phyloP scores from a whole-genome alignment of 2,113 vertebrate species.

The Mugil cephalus region DNA sequence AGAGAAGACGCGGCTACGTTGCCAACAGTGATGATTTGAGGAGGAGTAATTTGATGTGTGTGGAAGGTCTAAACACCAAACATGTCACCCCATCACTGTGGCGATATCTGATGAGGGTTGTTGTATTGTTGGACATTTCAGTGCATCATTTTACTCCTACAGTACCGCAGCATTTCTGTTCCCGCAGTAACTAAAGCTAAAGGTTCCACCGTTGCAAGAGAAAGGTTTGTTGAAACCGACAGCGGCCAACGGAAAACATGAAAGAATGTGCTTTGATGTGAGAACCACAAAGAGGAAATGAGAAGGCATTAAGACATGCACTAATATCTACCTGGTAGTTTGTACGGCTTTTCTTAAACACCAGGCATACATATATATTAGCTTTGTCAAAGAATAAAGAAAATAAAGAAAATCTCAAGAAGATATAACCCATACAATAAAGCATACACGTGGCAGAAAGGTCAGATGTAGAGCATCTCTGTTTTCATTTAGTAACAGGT shows the following conservation, averaged over 20 bases:
- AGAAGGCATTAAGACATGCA: neutral
- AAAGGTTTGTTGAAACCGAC: neutral
- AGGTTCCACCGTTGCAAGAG: neutral
- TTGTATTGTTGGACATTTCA: neutral
- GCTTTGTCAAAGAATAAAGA: neutral
- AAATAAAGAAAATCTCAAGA: neutral
- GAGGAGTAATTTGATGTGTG: slow-evolving; percentile 25
- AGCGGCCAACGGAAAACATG: neutral
- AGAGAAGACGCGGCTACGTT: slow-evolving; percentile 31
- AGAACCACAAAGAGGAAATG: neutral
- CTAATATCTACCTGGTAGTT: too few species aligned
- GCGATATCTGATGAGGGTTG: neutral
- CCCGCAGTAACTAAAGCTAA: too few species aligned
- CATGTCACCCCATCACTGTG: neutral
- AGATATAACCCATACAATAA: neutral
- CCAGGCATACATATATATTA: too few species aligned
- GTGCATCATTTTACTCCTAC: neutral
- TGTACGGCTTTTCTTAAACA: too few species aligned
- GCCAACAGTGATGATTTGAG: slow-evolving; percentile 14
- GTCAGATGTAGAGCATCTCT: neutral
- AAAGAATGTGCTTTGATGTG: neutral
- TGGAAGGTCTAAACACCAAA: slow-evolving; percentile 25
- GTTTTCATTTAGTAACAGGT: neutral
- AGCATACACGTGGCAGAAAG: neutral
- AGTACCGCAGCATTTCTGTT: too few species aligned